phyloP scores from a whole-genome alignment of 2,797 vertebrate species.

The Sebastes steindachneri region DNA sequence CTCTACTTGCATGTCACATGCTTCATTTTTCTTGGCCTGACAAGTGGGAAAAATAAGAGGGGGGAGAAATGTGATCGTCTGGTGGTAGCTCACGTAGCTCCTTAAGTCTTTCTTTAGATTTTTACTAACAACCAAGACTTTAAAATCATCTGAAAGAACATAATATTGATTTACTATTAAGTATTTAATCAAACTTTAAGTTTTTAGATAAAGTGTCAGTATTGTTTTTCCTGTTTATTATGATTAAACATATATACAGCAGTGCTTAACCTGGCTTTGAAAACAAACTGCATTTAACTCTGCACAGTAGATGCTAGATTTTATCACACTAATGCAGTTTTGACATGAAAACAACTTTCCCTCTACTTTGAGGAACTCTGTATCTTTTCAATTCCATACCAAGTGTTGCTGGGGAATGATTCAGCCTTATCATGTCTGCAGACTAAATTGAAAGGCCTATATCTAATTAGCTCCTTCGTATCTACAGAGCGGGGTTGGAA shows the following conservation, averaged over 20 bases:
- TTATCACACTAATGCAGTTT: neutral
- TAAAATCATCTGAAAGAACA: neutral
- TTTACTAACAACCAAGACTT: neutral
- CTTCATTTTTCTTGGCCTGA: conserved; percentile 38
- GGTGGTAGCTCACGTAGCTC: neutral
- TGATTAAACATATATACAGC: neutral
- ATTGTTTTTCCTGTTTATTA: neutral
- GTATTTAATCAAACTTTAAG: neutral
- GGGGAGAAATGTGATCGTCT: conserved; percentile 49
- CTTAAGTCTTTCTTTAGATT: conserved; percentile 11
- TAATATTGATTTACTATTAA: too few relatives aligned
- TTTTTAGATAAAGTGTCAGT: neutral
- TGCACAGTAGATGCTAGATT: too few relatives aligned
- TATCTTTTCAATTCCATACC: conserved; percentile 38
- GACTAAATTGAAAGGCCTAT: conserved; percentile 45
- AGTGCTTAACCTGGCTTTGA: neutral
- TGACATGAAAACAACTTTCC: conserved; percentile 4
- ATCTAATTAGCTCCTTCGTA: conserved; percentile 46
- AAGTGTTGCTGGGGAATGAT: conserved; percentile 22
- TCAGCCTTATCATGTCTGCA: conserved; percentile 36
- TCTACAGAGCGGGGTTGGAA: conserved; percentile 19
- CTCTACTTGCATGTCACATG: conserved; percentile 11
- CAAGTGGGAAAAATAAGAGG: neutral
- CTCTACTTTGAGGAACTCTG: conserved; percentile 4
- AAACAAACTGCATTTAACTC: neutral